Conservation (phyloP, 1,140 invertebrate species). For the Cyrtorhinus lividipennis region DNA sequence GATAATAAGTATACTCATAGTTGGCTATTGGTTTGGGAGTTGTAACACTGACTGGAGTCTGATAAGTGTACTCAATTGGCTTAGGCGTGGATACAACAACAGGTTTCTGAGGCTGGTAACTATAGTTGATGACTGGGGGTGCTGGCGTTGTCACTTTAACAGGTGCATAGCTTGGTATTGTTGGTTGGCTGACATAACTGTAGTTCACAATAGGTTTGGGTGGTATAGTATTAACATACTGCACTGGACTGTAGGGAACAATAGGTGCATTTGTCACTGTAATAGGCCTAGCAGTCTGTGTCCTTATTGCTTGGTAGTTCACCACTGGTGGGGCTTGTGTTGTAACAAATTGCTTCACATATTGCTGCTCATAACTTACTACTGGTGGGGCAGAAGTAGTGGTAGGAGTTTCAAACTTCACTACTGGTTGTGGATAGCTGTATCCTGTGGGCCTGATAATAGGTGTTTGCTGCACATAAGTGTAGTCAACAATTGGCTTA, state of each 20-base stretch:
- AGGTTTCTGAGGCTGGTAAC: not conserved
- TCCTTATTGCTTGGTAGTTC: conserved; percentile 7
- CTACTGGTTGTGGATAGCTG: not conserved
- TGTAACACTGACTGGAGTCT: not conserved
- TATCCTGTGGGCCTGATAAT: not conserved
- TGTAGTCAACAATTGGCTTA: not conserved
- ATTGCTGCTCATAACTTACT: conserved; percentile 5
- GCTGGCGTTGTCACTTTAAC: conserved; percentile 1
- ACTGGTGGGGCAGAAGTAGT: not conserved
- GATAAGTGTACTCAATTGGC: not conserved
- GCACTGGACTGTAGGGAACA: conserved; percentile 20
- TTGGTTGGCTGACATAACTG: not conserved
- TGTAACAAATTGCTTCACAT: conserved; percentile 10
- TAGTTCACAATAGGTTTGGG: conserved; percentile 2
- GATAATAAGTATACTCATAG: too few species aligned
- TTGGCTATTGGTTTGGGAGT: not conserved
- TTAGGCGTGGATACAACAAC: not conserved
- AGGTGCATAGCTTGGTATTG: not conserved
- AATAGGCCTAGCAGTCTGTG: not conserved
- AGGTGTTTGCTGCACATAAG: not conserved
- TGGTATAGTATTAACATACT: not conserved
- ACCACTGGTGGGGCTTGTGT: conserved; percentile 24
- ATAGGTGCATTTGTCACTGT: conserved; percentile 18
- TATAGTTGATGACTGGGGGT: conserved; percentile 9
- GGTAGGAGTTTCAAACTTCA: conserved; percentile 2